phyloP scores from a whole-genome alignment of 2,888 invertebrate genomes.

The Lithosia quadra region DNA sequence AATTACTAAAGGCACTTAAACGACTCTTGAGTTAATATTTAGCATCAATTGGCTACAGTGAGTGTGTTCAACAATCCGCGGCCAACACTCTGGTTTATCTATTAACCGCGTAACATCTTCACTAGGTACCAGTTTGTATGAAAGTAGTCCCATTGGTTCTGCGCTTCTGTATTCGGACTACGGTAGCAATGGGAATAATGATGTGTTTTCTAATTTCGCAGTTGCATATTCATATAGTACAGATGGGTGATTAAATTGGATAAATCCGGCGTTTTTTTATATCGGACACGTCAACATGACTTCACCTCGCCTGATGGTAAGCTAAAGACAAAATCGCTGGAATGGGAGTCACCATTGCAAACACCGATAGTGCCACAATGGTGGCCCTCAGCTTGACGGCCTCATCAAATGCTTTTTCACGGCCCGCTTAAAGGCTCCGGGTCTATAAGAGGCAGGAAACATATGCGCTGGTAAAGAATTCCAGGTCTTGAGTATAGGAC shows the following conservation, averaged over 20 bases:
- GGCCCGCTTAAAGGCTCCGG: no score
- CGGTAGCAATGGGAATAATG: neutral
- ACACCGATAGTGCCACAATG: no score
- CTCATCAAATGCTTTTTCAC: no score
- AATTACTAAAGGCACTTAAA: neutral
- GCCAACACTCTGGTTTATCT: constrained; percentile 1
- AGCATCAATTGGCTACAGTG: neutral
- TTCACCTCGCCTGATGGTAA: no score
- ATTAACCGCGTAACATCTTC: constrained; percentile 3
- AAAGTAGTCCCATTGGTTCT: neutral
- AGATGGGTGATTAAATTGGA: constrained; percentile 12
- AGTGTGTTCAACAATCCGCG: neutral
- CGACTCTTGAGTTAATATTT: neutral
- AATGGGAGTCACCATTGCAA: no score
- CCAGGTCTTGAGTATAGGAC: constrained; percentile 7
- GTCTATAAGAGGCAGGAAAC: no score
- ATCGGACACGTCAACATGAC: no score
- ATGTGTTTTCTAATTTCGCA: constrained; percentile 17
- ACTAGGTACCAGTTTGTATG: constrained; percentile 2
- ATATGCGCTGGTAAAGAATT: no score
- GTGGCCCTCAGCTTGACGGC: no score
- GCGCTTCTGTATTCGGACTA: no score
- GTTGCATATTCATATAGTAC: constrained; percentile 14
- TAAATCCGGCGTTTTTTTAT: no score
- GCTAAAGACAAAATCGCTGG: no score